Conservation (phyloP, 2,888 invertebrate genomes). For the Agonopterix heracliana region DNA sequence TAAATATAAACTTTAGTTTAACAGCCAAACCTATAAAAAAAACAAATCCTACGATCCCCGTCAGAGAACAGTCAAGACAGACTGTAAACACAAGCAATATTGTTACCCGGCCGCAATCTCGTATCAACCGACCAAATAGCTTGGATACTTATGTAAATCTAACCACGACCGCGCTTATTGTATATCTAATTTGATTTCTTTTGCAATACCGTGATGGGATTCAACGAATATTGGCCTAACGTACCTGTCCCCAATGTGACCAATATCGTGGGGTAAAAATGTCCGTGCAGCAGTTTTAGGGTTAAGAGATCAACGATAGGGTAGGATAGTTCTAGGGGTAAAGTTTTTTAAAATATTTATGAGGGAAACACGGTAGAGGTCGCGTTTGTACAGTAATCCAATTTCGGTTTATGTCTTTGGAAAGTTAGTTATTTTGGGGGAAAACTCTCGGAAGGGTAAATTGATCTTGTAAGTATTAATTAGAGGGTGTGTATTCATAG, state of each 20-base stretch:
- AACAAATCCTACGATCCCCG: conserved; percentile 34
- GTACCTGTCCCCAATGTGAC: conserved; percentile 62
- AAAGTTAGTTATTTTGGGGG: conserved; percentile 63
- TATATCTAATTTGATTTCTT: conserved; percentile 75
- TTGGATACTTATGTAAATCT: conserved; percentile 73
- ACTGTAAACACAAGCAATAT: conserved; percentile 59
- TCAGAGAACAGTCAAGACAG: conserved; percentile 35
- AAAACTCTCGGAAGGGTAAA: conserved; percentile 48
- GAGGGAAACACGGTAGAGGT: conserved; percentile 53
- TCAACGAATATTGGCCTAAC: conserved; percentile 63
- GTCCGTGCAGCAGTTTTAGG: conserved; percentile 48
- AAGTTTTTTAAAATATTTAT: conserved; percentile 73
- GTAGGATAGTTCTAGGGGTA: conserved; percentile 44
- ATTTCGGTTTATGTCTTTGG: conserved; percentile 74
- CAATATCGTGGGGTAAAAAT: conserved; percentile 53
- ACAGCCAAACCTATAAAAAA: conserved; percentile 12
- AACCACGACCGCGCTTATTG: conserved; percentile 69
- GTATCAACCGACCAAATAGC: conserved; percentile 70
- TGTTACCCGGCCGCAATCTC: conserved; percentile 66
- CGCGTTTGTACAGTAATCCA: conserved; percentile 65
- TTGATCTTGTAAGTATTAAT: conserved; percentile 61
- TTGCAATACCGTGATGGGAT: conserved; percentile 69
- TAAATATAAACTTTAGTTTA: too few relatives aligned
- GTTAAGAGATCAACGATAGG: conserved; percentile 67
- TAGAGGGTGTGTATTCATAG: conserved; percentile 51